Evolutionary conservation across 2,888 invertebrate genomes (phyloP).

Genomic region (Unio pictorum): DNA sequence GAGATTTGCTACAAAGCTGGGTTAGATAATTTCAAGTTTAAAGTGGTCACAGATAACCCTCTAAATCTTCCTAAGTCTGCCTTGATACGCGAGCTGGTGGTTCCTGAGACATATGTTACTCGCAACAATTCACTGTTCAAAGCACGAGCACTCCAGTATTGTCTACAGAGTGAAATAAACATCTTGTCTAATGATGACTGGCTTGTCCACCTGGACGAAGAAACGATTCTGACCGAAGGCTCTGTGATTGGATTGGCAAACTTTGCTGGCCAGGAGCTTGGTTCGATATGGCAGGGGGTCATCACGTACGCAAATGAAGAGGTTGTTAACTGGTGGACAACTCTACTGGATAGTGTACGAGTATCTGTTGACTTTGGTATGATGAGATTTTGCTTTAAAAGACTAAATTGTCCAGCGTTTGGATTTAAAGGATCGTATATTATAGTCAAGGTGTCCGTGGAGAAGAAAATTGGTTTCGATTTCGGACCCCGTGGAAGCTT

Average conservation of each 20-base stretch:
- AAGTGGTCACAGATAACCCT: constrained; percentile 40
- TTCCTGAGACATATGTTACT: constrained; percentile 32
- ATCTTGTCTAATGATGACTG: constrained; percentile 32
- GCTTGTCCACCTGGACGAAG: constrained; percentile 43
- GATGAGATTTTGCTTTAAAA: constrained; percentile 34
- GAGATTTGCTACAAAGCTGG: constrained; percentile 35
- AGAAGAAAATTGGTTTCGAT: constrained; percentile 37
- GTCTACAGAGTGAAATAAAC: constrained; percentile 33
- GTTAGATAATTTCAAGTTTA: constrained; percentile 40
- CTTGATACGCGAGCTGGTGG: constrained; percentile 30
- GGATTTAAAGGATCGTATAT: constrained; percentile 43
- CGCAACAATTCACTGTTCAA: constrained; percentile 31
- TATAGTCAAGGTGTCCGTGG: constrained; percentile 28
- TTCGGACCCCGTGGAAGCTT: constrained; percentile 44
- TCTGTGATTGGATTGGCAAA: constrained; percentile 35
- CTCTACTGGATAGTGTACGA: constrained; percentile 35
- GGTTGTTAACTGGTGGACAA: constrained; percentile 41
- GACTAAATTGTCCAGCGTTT: constrained; percentile 33
- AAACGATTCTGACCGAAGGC: constrained; percentile 34
- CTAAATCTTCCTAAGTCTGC: constrained; percentile 28
- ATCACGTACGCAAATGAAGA: constrained; percentile 41
- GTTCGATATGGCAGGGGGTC: constrained; percentile 36
- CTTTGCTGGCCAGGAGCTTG: constrained; percentile 28
- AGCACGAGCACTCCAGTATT: constrained; percentile 40
- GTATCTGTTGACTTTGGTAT: constrained; percentile 39